Base-by-base conservation (phyloP, 2,888 invertebrate genomes). In the Tuberolachnus salignus region DNA sequence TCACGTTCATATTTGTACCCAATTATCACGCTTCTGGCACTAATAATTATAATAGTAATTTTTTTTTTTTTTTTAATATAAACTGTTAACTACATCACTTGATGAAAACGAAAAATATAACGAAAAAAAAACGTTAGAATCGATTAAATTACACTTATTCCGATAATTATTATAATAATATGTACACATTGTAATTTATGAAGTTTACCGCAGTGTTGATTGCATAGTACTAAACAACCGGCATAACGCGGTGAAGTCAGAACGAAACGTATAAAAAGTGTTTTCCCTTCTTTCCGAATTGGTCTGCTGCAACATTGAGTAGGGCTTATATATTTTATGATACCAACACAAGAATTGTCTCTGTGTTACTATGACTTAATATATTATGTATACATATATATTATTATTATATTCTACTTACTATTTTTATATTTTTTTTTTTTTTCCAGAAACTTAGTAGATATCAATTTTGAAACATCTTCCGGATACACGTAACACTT, bases 161-260 rank as follows among this genome's bases (percentile, higher is more conserved):
- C 46, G 46, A 49, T 34, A 6, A 6, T 34, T 4, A 34, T 34
- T 34, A 34, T 34, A 4, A 6, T 46, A 49, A 51, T 13, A 34
- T 21, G 14, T 64, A 26, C 19, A 46, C 59, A 73, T 67, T 34
- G 21, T 78, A 34, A 34, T 34, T 34, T 34, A 34, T 34, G 34
- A 4, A 34, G 67, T 59, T 78, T 21, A 69, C 59, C 19, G 13
- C 59, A 19, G 46, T 78, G 78, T 69, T 21, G 67, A 69, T 69
- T 59, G 66, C 46, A 59, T 16, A 26, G 42, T 78, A 78, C 78
- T 78, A 67, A 73, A 73, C 53, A 53, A 64, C 73, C 63, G 73
- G 19, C 19, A 21, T 3, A 19, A 13, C 16, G 34, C 34, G 34
- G n/a, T 21, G 63, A 42, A 63, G 8, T 21, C 21, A 14, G 42